A percentile compares a stretch with the other conserved stretches of the same genome.
Evolutionary conservation across 2,113 vertebrate species (phyloP).

Genomic region (Monopterus albus): DNA sequence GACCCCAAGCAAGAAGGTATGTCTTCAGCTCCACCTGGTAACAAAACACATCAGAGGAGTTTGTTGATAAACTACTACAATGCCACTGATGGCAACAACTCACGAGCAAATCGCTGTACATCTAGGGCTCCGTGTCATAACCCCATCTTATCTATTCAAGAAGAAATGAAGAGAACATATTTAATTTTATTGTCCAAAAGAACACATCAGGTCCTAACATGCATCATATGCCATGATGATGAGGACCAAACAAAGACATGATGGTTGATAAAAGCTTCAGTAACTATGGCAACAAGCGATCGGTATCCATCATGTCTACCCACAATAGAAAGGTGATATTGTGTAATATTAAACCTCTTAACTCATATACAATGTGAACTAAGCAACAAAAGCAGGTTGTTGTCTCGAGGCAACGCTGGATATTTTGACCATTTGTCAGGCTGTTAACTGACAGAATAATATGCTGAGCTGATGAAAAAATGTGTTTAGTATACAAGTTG

Average conservation of each 20-base stretch:
- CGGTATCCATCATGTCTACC: too few species aligned
- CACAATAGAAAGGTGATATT: too few species aligned
- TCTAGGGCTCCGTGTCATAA: not conserved
- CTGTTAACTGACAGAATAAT: too few species aligned
- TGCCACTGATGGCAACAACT: not conserved
- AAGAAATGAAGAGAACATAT: not conserved
- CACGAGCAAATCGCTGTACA: not conserved
- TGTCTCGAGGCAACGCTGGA: too few species aligned
- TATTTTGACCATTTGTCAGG: too few species aligned
- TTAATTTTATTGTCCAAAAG: not conserved
- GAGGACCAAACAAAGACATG: not conserved
- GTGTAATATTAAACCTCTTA: too few species aligned
- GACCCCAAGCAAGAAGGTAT: constrained; percentile 19
- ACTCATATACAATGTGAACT: too few species aligned
- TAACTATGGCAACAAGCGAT: too few species aligned
- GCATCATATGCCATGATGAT: not conserved
- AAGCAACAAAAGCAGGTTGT: too few species aligned
- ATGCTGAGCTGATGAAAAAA: too few species aligned
- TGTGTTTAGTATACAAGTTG: too few species aligned
- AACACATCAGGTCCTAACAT: not conserved
- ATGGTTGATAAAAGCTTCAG: not conserved
- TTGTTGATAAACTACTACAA: not conserved
- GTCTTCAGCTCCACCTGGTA: constrained; percentile 27
- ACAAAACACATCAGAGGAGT: not conserved
- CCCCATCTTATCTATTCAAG: too few species aligned